Percentiles rank a stretch among this genome's conserved stretches.
Conservation (phyloP, 37 sponge, comb jelly and placozoan genomes). For the Beroe forskalii region DNA sequence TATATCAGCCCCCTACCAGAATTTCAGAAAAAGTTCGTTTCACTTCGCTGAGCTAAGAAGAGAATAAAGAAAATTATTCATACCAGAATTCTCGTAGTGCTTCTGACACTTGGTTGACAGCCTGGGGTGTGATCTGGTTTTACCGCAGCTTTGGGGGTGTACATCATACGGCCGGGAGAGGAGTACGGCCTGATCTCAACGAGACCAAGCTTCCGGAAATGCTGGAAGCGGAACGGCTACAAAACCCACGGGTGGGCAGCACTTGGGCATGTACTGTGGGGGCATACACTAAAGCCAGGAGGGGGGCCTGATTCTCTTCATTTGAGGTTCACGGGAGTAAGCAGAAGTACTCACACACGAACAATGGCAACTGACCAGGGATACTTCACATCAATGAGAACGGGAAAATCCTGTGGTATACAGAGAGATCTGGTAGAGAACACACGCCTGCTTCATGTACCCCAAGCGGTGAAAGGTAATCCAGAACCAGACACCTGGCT, state of each 20-base stretch:
- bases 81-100: no score
- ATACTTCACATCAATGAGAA: neutral
- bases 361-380: neutral
- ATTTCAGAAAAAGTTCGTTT: no score
- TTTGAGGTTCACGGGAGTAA: neutral
- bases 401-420: neutral
- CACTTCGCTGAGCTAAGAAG: no score
- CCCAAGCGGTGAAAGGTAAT: neutral
- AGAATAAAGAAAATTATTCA: no score
- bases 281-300: neutral
- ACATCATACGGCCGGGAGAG: neutral
- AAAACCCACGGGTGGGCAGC: conserved; percentile 14
- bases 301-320: neutral
- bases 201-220: neutral
- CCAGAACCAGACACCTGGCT: neutral
- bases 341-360: conserved; percentile 28
- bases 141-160: conserved; percentile 11
- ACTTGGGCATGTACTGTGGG: conserved; percentile 9
- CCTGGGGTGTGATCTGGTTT: conserved; percentile 23
- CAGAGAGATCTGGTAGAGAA: neutral
- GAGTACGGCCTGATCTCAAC: conserved; percentile 5
- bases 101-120: no score
- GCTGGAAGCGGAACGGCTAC: neutral
- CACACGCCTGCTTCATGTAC: neutral
- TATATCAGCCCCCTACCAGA: no score